Base-by-base conservation (phyloP, 1,140 invertebrate genomes). In the Thrips palmi region DNA sequence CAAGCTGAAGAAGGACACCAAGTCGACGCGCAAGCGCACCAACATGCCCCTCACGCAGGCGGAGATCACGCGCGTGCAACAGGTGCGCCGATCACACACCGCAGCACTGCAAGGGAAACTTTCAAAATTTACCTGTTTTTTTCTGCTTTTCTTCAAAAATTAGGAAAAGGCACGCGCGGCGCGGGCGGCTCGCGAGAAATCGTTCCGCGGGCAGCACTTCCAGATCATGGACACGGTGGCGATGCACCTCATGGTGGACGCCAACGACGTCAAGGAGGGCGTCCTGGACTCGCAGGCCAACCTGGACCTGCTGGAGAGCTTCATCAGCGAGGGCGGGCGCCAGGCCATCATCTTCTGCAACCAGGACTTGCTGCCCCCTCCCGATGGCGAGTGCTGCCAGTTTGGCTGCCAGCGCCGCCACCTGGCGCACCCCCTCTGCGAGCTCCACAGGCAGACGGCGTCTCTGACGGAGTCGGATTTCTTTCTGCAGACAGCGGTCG, bases 191-290 rank as follows among this genome's bases (percentile, higher is more conserved):
- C n/a, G n/a, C n/a, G n/a, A n/a, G n/a, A n/a, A n/a, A n/a, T n/a
- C n/a, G n/a, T n/a, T 54, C 63, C n/a, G n/a, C n/a, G n/a, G n/a
- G 5, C 64, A 64, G 15, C 68, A 74, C 45, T 61, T 63, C 40
- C 70, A 70, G 49, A 51, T 79, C 10, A 54, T 77, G 27, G 74
- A 77, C 45, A 63, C 68, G 39, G 65, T 63, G 22, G 67, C 69
- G n/a, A 55, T 60, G 14, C 60, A 67, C 45, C 53, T 70, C 31
- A 62, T 68, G 44, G 53, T 63, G 28, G 57, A 68, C 3, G 44
- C 55, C 14, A 63, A 67, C 22, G 60, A 66, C 40, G 55, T 78
- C 0, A 56, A 75, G 49, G 71, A 74, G 41, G 72, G 72, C 22
- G 60, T 76, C 10, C 59, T 64, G 20, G 75, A 79, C 51, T 63